phyloP scores from a whole-genome alignment of 1,140 invertebrate species.

The Aradophagus sp. region DNA sequence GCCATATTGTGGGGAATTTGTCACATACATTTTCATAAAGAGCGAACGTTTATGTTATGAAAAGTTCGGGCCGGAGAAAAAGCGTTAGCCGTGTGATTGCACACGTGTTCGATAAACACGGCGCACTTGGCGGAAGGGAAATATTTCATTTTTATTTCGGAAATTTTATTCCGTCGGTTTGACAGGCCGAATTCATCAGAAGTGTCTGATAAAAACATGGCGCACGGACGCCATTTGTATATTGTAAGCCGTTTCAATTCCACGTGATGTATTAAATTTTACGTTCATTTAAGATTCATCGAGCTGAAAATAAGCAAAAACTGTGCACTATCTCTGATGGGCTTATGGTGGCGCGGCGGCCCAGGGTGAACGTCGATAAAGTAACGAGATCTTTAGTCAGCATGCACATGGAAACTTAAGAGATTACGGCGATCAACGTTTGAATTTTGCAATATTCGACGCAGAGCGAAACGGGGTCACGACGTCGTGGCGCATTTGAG shows the following conservation, averaged over 20 bases:
- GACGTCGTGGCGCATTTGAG: too few relatives aligned
- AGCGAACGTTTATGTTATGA: too few relatives aligned
- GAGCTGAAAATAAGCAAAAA: constrained; percentile 31
- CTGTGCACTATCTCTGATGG: constrained; percentile 38
- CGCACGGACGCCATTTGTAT: constrained; percentile 10
- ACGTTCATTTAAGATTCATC: constrained; percentile 40
- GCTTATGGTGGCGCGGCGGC: constrained; percentile 18
- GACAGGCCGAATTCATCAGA: constrained; percentile 18
- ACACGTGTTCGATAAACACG: too few relatives aligned
- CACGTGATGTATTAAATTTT: constrained; percentile 32
- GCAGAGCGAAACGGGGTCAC: constrained; percentile 13
- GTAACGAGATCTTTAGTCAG: constrained; percentile 17
- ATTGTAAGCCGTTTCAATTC: constrained; percentile 26
- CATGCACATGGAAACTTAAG: constrained; percentile 27
- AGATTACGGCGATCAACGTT: constrained; percentile 25
- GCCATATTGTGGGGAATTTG: too few relatives aligned
- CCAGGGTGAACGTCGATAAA: constrained; percentile 23
- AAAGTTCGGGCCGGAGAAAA: too few relatives aligned
- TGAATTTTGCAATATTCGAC: constrained; percentile 26
- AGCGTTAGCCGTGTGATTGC: too few relatives aligned
- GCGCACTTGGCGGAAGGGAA: too few relatives aligned
- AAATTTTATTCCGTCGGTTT: constrained; percentile 13
- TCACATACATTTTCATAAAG: too few relatives aligned
- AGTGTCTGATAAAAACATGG: constrained; percentile 23
- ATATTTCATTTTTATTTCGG: constrained; percentile 9